A percentile compares a stretch with the other conserved stretches of the same genome.
phyloP scores from a whole-genome alignment of 2,113 vertebrate species.

The Microcebus jonahi region DNA sequence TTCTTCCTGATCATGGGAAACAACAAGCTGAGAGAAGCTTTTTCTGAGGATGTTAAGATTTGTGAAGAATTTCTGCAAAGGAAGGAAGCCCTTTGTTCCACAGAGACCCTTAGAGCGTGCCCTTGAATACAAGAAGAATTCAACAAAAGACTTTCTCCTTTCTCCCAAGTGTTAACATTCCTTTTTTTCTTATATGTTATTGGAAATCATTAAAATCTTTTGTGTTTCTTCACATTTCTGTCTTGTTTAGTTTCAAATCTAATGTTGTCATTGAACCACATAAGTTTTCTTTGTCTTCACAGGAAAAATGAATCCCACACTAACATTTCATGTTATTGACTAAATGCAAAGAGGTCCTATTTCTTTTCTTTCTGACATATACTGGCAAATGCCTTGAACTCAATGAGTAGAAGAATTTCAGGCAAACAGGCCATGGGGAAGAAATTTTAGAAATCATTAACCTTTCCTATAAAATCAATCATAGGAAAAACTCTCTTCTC shows the following conservation, averaged over 20 bases:
- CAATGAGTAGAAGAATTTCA: neutral
- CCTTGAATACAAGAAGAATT: neutral
- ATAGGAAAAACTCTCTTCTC: neutral
- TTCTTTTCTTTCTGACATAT: neutral
- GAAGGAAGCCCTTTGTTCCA: neutral
- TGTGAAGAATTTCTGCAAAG: neutral
- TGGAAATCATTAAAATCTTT: neutral
- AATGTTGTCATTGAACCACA: neutral
- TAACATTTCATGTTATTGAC: neutral
- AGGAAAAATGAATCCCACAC: neutral
- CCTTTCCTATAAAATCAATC: neutral
- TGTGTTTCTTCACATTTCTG: neutral
- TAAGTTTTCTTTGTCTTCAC: neutral
- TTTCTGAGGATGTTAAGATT: neutral
- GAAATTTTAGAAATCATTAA: neutral
- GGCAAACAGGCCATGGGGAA: neutral
- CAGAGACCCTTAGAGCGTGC: neutral
- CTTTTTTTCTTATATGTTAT: neutral
- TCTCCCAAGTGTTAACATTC: neutral
- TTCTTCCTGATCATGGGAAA: neutral
- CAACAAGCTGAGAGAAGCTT: neutral
- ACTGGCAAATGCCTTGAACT: neutral
- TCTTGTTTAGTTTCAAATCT: neutral
- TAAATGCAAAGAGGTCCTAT: neutral
- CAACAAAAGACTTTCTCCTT: neutral